Evolutionary conservation across 2,113 vertebrate species (phyloP).

Genomic region (Erinaceus europaeus): DNA sequence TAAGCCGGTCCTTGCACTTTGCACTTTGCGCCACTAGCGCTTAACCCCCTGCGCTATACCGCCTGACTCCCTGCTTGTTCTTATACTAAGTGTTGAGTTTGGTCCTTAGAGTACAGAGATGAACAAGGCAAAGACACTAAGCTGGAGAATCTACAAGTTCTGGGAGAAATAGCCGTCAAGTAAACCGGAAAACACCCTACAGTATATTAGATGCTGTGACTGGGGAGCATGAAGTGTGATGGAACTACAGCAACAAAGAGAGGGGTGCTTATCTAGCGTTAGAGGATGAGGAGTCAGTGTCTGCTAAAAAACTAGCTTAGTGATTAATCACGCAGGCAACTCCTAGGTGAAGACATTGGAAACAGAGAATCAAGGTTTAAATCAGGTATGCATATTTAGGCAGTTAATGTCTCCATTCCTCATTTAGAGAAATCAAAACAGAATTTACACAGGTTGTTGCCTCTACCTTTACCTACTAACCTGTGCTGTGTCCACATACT

Average conservation of each 20-base stretch:
- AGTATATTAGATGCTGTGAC: neutral
- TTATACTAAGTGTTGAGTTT: neutral
- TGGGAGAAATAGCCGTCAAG: neutral
- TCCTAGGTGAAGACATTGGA: neutral
- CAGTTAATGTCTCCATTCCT: neutral
- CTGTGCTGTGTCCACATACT: neutral
- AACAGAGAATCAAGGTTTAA: neutral
- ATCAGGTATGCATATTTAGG: neutral
- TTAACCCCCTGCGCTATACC: no score
- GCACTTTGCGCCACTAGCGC: no score
- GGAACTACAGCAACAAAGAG: no score
- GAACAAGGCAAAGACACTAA: neutral
- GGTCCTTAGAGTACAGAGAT: neutral
- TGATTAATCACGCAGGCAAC: neutral
- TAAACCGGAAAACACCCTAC: neutral
- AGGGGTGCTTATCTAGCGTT: no score
- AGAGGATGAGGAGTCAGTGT: neutral
- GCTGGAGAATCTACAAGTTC: neutral
- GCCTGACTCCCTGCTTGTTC: neutral
- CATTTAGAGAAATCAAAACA: neutral
- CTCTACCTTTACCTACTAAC: neutral
- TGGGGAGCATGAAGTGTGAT: neutral
- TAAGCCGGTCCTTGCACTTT: no score
- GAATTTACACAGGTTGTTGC: neutral
- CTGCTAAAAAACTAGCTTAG: neutral